phyloP scores from a whole-genome alignment of 2,888 invertebrate species.

The Notocelia uddmanniana region DNA sequence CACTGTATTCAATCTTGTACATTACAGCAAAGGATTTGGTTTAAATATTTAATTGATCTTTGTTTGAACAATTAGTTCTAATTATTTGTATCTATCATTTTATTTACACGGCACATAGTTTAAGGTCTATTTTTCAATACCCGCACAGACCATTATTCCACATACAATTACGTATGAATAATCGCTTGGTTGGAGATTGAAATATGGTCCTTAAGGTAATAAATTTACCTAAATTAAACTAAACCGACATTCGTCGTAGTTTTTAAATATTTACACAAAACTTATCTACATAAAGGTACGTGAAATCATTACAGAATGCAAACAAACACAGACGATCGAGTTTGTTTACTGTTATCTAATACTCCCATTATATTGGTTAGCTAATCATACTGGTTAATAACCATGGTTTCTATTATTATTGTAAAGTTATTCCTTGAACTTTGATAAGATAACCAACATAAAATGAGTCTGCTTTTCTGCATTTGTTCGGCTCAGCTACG shows the following conservation, averaged over 20 bases:
- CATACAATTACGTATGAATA: background rate
- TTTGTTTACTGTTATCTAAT: slow-evolving; percentile 19
- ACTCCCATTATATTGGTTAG: slow-evolving; percentile 24
- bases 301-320: slow-evolving; percentile 57
- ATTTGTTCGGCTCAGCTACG: slow-evolving; percentile 12
- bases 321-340: slow-evolving; percentile 18
- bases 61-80: slow-evolving; percentile 57
- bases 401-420: background rate
- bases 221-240: slow-evolving; percentile 66
- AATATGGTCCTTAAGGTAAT: slow-evolving; percentile 47
- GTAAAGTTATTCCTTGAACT: background rate
- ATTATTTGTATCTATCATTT: slow-evolving; percentile 69
- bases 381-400: slow-evolving; percentile 24
- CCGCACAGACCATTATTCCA: background rate
- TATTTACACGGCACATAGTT: slow-evolving; percentile 83
- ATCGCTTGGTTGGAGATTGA: background rate
- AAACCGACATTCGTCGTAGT: slow-evolving; percentile 68
- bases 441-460: slow-evolving; percentile 17
- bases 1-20: slow-evolving; percentile 73
- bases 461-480: slow-evolving; percentile 9
- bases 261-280: slow-evolving; percentile 75
- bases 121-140: slow-evolving; percentile 49
- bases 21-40: slow-evolving; percentile 82
- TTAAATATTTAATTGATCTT: slow-evolving; percentile 59
- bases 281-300: slow-evolving; percentile 75